These are phyloP conservation scores for Caenorhabditis japonica DNA, from an alignment of 2,888 invertebrate genomes.

Conservation along the genomic window DNA sequence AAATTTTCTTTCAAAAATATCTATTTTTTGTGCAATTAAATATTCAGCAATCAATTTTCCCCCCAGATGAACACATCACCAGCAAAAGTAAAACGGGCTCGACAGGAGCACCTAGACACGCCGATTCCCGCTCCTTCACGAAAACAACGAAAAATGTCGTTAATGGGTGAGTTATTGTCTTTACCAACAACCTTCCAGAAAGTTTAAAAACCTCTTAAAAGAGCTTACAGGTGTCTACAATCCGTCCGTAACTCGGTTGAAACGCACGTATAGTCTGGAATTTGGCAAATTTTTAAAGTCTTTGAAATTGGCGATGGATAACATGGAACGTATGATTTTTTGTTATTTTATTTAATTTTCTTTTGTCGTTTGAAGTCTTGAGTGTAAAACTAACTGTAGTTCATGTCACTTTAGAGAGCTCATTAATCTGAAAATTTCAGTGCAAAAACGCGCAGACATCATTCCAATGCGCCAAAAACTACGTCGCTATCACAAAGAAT, in stretches of 20 bases:
- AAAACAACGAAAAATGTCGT: neutral
- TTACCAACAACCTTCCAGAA: no score
- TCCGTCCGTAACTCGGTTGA: constrained; percentile 17
- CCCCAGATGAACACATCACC: constrained; percentile 17
- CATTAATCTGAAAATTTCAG: no score
- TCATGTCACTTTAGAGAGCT: no score
- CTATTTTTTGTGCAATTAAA: no score
- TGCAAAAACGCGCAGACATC: no score
- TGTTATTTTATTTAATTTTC: neutral
- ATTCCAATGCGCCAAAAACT: constrained; percentile 17
- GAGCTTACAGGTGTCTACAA: constrained; percentile 19
- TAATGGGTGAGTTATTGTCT: neutral
- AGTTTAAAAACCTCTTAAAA: no score
- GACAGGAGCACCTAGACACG: neutral
- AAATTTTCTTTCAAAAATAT: no score
- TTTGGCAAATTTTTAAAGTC: constrained; percentile 27
- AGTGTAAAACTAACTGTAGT: neutral
- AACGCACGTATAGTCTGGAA: constrained; percentile 12
- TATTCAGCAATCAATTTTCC: no score
- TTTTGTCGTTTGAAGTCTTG: neutral
- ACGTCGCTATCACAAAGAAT: constrained; percentile 15
- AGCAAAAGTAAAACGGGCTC: constrained; percentile 13
- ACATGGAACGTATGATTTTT: constrained; percentile 15
- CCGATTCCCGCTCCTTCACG: constrained; percentile 8
- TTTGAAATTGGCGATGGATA: constrained; percentile 7